Percentiles rank a stretch among this genome's conserved stretches.
Conservation (phyloP, 2,888 invertebrate genomes). For the Invenusta paracnida region DNA sequence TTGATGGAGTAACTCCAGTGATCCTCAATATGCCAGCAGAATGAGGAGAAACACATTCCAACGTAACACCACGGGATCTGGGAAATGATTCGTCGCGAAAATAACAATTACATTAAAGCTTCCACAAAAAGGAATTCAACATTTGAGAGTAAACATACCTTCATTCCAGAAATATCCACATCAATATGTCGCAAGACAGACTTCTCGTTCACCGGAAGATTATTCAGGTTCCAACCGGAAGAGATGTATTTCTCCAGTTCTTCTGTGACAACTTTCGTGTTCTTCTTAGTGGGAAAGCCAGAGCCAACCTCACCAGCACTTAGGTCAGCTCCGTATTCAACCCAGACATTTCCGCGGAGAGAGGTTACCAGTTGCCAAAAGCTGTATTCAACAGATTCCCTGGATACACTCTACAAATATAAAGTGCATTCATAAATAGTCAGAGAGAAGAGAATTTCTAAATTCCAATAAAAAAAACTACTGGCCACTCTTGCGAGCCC, state of each 20-base stretch:
- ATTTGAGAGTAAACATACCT: too few species aligned
- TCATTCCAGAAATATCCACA: slow-evolving; percentile 97
- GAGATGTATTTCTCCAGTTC: slow-evolving; percentile 68
- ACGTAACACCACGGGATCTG: slow-evolving; percentile 99
- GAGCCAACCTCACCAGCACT: slow-evolving; percentile 96
- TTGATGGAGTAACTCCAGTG: slow-evolving; percentile 99
- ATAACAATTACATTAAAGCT: too few species aligned
- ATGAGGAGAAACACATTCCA: slow-evolving; percentile 98
- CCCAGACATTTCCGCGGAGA: slow-evolving; percentile 89
- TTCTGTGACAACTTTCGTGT: slow-evolving; percentile 21
- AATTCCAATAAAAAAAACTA: too few species aligned
- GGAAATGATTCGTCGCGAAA: too few species aligned
- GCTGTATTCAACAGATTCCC: slow-evolving; percentile 77
- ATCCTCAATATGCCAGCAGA: slow-evolving; percentile 99
- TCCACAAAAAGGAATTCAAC: too few species aligned
- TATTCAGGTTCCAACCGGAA: slow-evolving; percentile 95
- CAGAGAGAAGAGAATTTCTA: too few species aligned
- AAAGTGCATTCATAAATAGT: background rate
- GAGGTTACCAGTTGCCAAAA: slow-evolving; percentile 96
- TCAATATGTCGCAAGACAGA: slow-evolving; percentile 88
- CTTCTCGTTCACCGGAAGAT: slow-evolving; percentile 85
- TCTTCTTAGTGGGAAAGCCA: slow-evolving; percentile 66
- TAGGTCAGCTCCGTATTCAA: slow-evolving; percentile 96
- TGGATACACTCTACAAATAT: slow-evolving; percentile 65
- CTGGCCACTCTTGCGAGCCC: too few species aligned